These are phyloP conservation scores for Drosophila tripunctata DNA, from an alignment of 2,888 invertebrate species.

Conservation along the genomic window DNA sequence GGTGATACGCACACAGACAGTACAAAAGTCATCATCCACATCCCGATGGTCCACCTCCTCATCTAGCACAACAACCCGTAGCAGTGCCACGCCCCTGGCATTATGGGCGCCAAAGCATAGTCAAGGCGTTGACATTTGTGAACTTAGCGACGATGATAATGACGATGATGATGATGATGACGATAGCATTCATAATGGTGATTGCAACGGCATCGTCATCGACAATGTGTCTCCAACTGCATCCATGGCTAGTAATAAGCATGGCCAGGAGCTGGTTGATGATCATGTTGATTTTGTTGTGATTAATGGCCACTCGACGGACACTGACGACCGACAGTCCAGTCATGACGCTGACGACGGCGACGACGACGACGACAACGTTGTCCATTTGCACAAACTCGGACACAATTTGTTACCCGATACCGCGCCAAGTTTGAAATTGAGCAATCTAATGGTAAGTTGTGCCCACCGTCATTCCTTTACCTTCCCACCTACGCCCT, in stretches of 20 bases:
- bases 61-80: slow-evolving; percentile 57
- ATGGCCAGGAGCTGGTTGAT: slow-evolving; percentile 68
- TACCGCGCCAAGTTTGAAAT: slow-evolving; percentile 83
- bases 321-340: slow-evolving; percentile 29
- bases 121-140: slow-evolving; percentile 74
- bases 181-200: slow-evolving; percentile 46
- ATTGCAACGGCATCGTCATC: slow-evolving; percentile 45
- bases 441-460: slow-evolving; percentile 84
- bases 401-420: slow-evolving; percentile 80
- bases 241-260: slow-evolving; percentile 28
- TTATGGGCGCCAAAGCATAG: slow-evolving; percentile 33
- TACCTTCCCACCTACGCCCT: not conserved
- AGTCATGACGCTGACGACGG: slow-evolving; percentile 29
- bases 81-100: slow-evolving; percentile 32
- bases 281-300: slow-evolving; percentile 71
- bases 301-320: slow-evolving; percentile 65
- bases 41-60: slow-evolving; percentile 81
- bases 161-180: slow-evolving; percentile 38
- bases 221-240: slow-evolving; percentile 40
- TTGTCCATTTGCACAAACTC: slow-evolving; percentile 57
- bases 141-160: slow-evolving; percentile 67
- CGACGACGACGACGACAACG: slow-evolving; percentile 37
- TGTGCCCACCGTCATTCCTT: slow-evolving; percentile 21
- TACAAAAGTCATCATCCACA: slow-evolving; percentile 84
- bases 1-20: slow-evolving; percentile 88